Evolutionary conservation across 2,113 vertebrate genomes (phyloP).

Genomic region (Pungitius pungitius): DNA sequence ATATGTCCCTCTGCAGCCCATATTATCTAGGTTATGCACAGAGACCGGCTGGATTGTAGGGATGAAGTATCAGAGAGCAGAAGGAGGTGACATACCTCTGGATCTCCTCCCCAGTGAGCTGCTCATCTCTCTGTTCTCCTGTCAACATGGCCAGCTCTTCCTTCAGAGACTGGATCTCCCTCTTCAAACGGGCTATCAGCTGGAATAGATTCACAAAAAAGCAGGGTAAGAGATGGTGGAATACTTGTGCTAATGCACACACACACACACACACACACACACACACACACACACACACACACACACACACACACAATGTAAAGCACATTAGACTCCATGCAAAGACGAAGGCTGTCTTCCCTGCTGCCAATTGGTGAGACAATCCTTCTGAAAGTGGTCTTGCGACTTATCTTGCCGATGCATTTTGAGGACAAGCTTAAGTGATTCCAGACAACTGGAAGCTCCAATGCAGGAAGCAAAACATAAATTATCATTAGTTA

Average conservation of each 20-base stretch:
- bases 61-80: background rate
- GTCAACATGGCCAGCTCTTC: conserved; percentile 88
- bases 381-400: conserved; percentile 35
- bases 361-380: conserved; percentile 50
- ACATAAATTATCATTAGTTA: conserved; percentile 53
- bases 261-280: background rate
- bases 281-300: conserved; percentile 6
- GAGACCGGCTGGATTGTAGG: background rate
- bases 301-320: background rate
- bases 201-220: conserved; percentile 65
- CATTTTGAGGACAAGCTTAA: conserved; percentile 57
- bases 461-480: conserved; percentile 48
- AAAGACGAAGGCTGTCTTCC: conserved; percentile 1
- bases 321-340: conserved; percentile 3
- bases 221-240: background rate
- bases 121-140: conserved; percentile 83
- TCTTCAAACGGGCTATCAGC: conserved; percentile 87
- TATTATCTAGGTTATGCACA: background rate
- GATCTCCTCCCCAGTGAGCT: conserved; percentile 85
- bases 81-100: conserved; percentile 79
- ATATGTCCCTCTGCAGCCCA: background rate
- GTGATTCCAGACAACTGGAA: conserved; percentile 59
- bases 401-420: conserved; percentile 43
- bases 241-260: background rate
- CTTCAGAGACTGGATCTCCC: conserved; percentile 88